These are phyloP conservation scores for Hippocampus kuda DNA, from an alignment of 2,797 vertebrate genomes.

Conservation along the genomic window DNA sequence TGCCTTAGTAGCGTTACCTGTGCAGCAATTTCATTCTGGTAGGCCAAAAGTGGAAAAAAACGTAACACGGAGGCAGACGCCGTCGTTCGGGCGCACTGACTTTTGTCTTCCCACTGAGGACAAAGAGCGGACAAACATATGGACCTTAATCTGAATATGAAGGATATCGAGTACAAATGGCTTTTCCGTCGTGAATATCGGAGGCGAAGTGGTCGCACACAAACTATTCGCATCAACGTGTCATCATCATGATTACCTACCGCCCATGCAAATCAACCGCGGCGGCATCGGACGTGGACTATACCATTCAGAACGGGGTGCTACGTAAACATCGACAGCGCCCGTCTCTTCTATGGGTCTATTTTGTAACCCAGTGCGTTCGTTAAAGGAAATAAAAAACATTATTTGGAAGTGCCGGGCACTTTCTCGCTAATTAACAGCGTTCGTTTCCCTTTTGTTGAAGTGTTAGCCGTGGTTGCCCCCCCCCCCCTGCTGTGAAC, in stretches of 20 bases:
- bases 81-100: too few species aligned
- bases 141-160: too few species aligned
- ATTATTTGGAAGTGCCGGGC: not conserved
- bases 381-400: not conserved
- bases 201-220: not conserved
- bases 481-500: constrained; percentile 19
- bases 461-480: not conserved
- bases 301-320: constrained; percentile 40
- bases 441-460: too few species aligned
- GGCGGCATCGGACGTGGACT: constrained; percentile 53
- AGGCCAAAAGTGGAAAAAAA: too few species aligned
- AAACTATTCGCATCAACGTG: constrained; percentile 26
- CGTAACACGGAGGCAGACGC: too few species aligned
- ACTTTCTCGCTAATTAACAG: accelerated
- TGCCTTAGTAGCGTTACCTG: too few species aligned
- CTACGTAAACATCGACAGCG: not conserved
- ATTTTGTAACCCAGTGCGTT: not conserved
- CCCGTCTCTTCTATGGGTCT: not conserved
- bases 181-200: too few species aligned
- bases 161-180: too few species aligned
- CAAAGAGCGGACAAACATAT: too few species aligned
- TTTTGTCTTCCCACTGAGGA: too few species aligned
- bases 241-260: constrained; percentile 38
- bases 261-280: constrained; percentile 44
- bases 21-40: too few species aligned